Evolutionary conservation across 2,113 vertebrate genomes (phyloP).

Genomic region (Heloderma charlesbogerti): DNA sequence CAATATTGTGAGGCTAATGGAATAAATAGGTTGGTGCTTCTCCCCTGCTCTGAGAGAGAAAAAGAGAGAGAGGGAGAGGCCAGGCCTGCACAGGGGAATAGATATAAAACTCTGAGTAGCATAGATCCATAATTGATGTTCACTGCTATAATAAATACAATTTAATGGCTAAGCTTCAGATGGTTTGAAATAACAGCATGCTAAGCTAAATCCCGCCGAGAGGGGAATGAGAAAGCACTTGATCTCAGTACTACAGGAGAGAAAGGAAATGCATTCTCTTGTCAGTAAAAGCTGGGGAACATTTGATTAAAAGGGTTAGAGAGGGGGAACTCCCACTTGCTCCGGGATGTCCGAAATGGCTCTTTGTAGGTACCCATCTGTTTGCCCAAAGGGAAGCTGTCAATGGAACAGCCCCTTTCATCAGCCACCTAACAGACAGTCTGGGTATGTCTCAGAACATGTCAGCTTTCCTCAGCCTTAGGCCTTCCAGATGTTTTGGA

Average conservation of each 20-base stretch:
- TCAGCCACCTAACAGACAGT: neutral
- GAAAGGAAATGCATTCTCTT: neutral
- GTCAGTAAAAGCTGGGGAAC: neutral
- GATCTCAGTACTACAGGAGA: neutral
- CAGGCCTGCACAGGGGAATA: slow-evolving; percentile 2
- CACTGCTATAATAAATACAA: slow-evolving; percentile 42
- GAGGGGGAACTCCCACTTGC: neutral
- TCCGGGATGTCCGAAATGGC: neutral
- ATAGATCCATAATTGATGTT: slow-evolving; percentile 38
- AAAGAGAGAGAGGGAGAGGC: slow-evolving; percentile 6
- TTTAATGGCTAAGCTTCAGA: slow-evolving; percentile 32
- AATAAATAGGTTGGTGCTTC: neutral
- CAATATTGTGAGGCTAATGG: fast-evolving
- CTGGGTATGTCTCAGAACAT: neutral
- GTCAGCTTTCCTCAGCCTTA: neutral
- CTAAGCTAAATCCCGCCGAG: neutral
- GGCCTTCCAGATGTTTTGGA: neutral
- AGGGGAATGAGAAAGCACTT: slow-evolving; percentile 27
- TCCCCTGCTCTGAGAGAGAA: neutral
- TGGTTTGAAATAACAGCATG: slow-evolving; percentile 14
- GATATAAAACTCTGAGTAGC: slow-evolving; percentile 11
- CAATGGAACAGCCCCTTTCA: neutral
- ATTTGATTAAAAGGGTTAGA: neutral
- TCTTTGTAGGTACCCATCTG: neutral
- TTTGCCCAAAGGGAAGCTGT: neutral